These are phyloP conservation scores for Pseudochromis fuscus DNA, from an alignment of 2,797 vertebrate species.

Conservation along the genomic window DNA sequence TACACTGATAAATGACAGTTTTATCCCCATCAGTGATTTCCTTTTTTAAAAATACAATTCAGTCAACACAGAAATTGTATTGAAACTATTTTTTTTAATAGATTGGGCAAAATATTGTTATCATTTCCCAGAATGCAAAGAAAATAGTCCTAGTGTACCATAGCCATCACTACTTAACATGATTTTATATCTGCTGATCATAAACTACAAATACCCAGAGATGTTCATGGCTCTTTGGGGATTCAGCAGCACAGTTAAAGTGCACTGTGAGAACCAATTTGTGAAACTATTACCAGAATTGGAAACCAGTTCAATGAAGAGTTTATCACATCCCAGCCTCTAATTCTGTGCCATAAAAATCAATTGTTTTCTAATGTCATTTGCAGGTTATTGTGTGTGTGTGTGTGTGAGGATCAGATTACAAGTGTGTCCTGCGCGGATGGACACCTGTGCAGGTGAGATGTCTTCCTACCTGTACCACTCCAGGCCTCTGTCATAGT, in stretches of 20 bases:
- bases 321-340: not conserved
- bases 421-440: no score
- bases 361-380: no score
- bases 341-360: not conserved
- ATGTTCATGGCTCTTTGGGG: not conserved
- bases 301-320: no score
- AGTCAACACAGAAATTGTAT: no score
- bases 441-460: slow-evolving; percentile 37
- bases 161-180: no score
- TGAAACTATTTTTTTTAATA: no score
- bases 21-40: not conserved
- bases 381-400: not conserved
- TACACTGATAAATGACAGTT: not conserved
- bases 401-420: no score
- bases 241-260: not conserved
- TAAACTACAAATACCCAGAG: slow-evolving; percentile 10
- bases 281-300: no score
- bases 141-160: not conserved
- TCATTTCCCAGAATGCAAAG: not conserved
- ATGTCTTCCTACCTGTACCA: slow-evolving; percentile 91
- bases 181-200: not conserved
- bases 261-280: not conserved
- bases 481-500: slow-evolving; percentile 91
- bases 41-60: not conserved
- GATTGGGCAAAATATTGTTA: not conserved